Conservation (phyloP, 2,797 vertebrate genomes). For the Molothrus ater region DNA sequence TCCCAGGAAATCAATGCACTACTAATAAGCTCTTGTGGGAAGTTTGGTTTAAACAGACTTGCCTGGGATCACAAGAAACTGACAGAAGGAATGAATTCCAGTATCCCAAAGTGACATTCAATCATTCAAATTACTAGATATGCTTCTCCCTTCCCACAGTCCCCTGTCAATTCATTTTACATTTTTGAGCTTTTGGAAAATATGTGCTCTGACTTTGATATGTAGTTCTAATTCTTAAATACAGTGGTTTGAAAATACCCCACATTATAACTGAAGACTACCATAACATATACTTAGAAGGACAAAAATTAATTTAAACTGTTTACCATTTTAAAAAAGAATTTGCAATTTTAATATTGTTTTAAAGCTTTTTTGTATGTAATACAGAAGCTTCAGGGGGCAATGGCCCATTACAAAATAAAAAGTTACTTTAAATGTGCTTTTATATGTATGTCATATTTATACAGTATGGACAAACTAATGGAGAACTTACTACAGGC, state of each 20-base stretch:
- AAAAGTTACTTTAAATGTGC: not conserved
- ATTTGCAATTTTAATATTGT: not conserved
- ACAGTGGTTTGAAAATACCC: not conserved
- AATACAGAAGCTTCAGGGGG: not conserved
- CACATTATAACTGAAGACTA: not conserved
- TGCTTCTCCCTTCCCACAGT: not conserved
- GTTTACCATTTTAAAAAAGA: not conserved
- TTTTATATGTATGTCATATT: not conserved
- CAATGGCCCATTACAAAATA: not conserved
- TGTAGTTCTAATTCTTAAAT: not conserved
- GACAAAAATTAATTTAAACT: not conserved
- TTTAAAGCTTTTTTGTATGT: not conserved
- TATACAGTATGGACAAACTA: not conserved
- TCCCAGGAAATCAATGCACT: not conserved
- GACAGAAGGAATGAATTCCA: not conserved
- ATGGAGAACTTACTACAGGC: not conserved
- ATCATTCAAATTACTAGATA: not conserved
- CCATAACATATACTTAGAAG: not conserved
- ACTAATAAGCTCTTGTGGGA: not conserved
- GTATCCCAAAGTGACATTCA: constrained; percentile 3
- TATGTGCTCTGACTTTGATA: not conserved
- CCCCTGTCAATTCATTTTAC: not conserved
- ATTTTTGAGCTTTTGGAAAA: not conserved
- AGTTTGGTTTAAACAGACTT: not conserved
- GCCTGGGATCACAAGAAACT: not conserved